Evolutionary conservation across 2,888 invertebrate genomes (phyloP).

Genomic region (Beris chalybata): DNA sequence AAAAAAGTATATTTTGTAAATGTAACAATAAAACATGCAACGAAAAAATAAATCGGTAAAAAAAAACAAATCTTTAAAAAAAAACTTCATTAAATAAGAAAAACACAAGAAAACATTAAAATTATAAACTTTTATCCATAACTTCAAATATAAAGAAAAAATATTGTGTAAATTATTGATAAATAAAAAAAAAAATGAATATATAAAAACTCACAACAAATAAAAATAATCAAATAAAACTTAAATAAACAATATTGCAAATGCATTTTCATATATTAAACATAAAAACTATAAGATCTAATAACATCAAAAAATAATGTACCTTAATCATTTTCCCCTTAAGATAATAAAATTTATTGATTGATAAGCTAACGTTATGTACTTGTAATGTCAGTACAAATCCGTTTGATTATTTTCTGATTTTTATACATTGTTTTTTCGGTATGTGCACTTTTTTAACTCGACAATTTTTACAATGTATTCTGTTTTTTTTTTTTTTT

Average conservation of each 20-base stretch:
- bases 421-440: too few species aligned
- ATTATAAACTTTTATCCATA: slow-evolving; percentile 17
- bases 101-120: slow-evolving; percentile 3
- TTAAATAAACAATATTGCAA: neutral
- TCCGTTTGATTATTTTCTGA: too few species aligned
- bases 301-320: neutral
- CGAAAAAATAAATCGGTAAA: slow-evolving; percentile 25
- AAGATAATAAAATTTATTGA: neutral
- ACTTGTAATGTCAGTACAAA: neutral
- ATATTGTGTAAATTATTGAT: slow-evolving; percentile 15
- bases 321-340: neutral
- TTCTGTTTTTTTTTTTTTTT: too few species aligned
- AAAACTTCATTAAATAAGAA: slow-evolving; percentile 1
- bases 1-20: slow-evolving; percentile 31
- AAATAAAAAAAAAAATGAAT: slow-evolving; percentile 19
- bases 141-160: slow-evolving; percentile 18
- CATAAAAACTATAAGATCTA: neutral
- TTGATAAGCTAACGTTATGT: neutral
- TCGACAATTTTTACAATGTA: neutral
- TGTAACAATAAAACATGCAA: slow-evolving; percentile 33
- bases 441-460: slow-evolving; percentile 5
- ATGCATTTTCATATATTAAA: slow-evolving; percentile 3
- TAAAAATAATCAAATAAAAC: slow-evolving; percentile 18
- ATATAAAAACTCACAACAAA: slow-evolving; percentile 13
- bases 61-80: slow-evolving; percentile 23